Percentiles rank a stretch among this genome's conserved stretches.
Conservation (phyloP, 2,888 invertebrate species). For the Callinectes sapidus region DNA sequence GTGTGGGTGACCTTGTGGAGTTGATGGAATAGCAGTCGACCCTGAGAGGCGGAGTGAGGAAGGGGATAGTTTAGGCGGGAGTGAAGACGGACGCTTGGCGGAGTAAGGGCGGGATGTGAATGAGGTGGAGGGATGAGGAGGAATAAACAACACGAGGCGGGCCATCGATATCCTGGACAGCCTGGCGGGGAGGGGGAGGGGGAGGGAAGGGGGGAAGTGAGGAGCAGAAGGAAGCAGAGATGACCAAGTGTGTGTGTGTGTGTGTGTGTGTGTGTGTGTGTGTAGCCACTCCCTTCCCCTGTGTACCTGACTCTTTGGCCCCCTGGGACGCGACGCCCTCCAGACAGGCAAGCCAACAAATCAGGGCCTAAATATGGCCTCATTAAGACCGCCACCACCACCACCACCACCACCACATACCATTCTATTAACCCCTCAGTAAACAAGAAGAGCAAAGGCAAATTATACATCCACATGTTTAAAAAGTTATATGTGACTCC, state of each 20-base stretch:
- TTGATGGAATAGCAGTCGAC: conserved; percentile 33
- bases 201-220: background rate
- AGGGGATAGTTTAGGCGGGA: conserved; percentile 21
- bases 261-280: conserved; percentile 43
- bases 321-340: conserved; percentile 19
- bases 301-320: conserved; percentile 1
- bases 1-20: conserved; percentile 33
- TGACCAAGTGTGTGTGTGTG: conserved; percentile 18
- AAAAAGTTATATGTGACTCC: too few species aligned
- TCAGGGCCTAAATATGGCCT: background rate
- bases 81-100: background rate
- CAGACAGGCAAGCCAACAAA: background rate
- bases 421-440: background rate
- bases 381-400: background rate
- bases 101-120: conserved; percentile 10
- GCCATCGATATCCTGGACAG: background rate
- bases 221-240: background rate
- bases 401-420: background rate
- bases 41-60: conserved; percentile 4
- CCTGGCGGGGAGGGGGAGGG: background rate
- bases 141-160: conserved; percentile 13
- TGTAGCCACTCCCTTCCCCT: conserved; percentile 22
- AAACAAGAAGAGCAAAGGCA: background rate
- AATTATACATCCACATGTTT: background rate
- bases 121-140: conserved; percentile 20